A percentile compares a stretch with the other conserved stretches of the same genome.
phyloP scores from a whole-genome alignment of 2,888 invertebrate genomes.

The Eumacrocentrus americanus region DNA sequence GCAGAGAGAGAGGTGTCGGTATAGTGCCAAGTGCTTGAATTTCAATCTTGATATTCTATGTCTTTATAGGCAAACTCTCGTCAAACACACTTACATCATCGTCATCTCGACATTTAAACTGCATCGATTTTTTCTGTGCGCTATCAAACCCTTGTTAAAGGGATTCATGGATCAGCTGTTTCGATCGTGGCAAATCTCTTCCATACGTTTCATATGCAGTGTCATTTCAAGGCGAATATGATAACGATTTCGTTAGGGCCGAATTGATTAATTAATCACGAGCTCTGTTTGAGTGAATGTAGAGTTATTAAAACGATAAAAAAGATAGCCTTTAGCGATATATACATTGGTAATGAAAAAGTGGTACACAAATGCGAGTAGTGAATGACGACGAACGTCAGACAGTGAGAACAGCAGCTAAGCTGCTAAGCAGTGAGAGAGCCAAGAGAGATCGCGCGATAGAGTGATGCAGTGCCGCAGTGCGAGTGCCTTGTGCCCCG shows the following conservation, averaged over 20 bases:
- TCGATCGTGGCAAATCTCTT: constrained; percentile 7
- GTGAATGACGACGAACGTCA: constrained; percentile 12
- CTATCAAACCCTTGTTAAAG: neutral
- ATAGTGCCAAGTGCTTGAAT: constrained; percentile 37
- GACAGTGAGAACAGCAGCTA: constrained; percentile 10
- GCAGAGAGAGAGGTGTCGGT: constrained; percentile 28
- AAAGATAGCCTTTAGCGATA: neutral
- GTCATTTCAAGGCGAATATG: too few relatives aligned
- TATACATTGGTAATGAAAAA: too few relatives aligned
- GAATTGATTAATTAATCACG: too few relatives aligned
- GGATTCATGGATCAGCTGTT: constrained; percentile 17
- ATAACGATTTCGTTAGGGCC: too few relatives aligned
- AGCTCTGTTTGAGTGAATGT: too few relatives aligned
- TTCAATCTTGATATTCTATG: constrained; percentile 32
- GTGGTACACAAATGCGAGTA: constrained; percentile 9
- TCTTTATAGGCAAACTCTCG: too few relatives aligned
- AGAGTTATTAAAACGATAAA: neutral
- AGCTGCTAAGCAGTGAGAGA: constrained; percentile 31
- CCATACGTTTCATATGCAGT: neutral
- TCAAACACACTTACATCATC: constrained; percentile 16
- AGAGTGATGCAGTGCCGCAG: constrained; percentile 59
- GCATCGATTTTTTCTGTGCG: too few relatives aligned
- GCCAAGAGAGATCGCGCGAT: constrained; percentile 48
- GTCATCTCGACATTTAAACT: constrained; percentile 17
- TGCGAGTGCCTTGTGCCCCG: constrained; percentile 57